Conservation (phyloP, 2,888 invertebrate genomes). For the Frankliniella fusca region DNA sequence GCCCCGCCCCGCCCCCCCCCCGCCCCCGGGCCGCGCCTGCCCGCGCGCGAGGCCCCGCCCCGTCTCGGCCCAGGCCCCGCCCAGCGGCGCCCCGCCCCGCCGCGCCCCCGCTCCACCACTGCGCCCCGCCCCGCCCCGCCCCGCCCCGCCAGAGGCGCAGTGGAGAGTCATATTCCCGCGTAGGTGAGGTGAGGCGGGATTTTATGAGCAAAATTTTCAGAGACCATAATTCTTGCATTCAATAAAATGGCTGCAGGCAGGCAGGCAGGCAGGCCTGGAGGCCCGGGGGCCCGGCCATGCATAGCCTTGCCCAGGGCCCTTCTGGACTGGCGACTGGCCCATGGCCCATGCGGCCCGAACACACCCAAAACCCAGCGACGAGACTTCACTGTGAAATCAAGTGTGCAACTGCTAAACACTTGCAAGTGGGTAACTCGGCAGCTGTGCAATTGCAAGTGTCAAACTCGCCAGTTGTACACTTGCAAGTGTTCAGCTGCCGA, state of each 20-base stretch:
- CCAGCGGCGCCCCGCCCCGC: conserved; percentile 9
- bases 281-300: conserved; percentile 34
- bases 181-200: conserved; percentile 17
- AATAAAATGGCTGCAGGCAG: conserved; percentile 41
- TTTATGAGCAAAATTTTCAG: conserved; percentile 48
- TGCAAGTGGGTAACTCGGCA: too few species aligned
- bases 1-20: background rate
- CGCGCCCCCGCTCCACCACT: conserved; percentile 22
- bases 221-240: conserved; percentile 31
- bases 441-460: too few species aligned
- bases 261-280: conserved; percentile 44
- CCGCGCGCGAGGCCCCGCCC: conserved; percentile 31
- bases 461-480: too few species aligned
- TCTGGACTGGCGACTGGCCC: conserved; percentile 50
- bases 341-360: too few species aligned
- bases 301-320: too few species aligned
- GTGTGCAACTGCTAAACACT: too few species aligned
- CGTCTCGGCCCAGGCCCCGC: background rate
- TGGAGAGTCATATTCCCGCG: background rate
- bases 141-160: background rate
- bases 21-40: too few species aligned
- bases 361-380: too few species aligned
- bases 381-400: too few species aligned
- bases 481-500: too few species aligned
- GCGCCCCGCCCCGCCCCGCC: background rate